phyloP scores from a whole-genome alignment of 2,797 vertebrate species.

The Acanthopagrus latus region DNA sequence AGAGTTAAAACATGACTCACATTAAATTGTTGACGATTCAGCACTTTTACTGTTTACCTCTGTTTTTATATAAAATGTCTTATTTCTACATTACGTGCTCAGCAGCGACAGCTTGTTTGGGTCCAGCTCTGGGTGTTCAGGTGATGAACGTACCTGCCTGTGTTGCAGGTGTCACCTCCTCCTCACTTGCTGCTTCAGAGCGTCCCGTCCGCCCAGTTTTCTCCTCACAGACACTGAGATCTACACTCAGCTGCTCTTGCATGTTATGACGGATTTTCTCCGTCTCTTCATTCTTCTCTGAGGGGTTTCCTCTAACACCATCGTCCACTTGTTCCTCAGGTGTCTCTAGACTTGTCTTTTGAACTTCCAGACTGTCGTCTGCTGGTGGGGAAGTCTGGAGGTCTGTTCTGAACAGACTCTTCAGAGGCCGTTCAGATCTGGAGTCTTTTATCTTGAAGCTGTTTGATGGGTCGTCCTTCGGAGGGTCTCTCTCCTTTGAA shows the following conservation, averaged over 20 bases:
- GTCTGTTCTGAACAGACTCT: constrained; percentile 41
- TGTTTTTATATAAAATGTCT: too few species aligned
- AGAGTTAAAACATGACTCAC: too few species aligned
- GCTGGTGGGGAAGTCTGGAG: not conserved
- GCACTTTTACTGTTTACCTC: too few species aligned
- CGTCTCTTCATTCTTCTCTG: not conserved
- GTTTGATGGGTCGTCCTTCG: constrained; percentile 12
- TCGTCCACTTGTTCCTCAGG: not conserved
- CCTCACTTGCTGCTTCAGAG: not conserved
- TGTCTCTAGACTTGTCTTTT: not conserved
- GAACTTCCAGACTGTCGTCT: not conserved
- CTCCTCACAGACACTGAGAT: not conserved
- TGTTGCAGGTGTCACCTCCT: not conserved
- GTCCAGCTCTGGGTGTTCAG: not conserved
- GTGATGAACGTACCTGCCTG: constrained; percentile 15
- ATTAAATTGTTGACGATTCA: not conserved
- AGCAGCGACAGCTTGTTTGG: too few species aligned
- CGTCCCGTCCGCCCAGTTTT: not conserved
- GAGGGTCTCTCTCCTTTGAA: constrained; percentile 36
- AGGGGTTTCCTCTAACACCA: not conserved
- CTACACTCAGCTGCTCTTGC: not conserved
- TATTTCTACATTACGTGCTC: too few species aligned
- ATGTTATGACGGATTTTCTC: not conserved
- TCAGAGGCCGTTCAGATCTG: not conserved
- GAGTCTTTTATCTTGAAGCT: constrained; percentile 11